Evolutionary conservation across 2,797 vertebrate genomes (phyloP).

Genomic region (Periparus ater): DNA sequence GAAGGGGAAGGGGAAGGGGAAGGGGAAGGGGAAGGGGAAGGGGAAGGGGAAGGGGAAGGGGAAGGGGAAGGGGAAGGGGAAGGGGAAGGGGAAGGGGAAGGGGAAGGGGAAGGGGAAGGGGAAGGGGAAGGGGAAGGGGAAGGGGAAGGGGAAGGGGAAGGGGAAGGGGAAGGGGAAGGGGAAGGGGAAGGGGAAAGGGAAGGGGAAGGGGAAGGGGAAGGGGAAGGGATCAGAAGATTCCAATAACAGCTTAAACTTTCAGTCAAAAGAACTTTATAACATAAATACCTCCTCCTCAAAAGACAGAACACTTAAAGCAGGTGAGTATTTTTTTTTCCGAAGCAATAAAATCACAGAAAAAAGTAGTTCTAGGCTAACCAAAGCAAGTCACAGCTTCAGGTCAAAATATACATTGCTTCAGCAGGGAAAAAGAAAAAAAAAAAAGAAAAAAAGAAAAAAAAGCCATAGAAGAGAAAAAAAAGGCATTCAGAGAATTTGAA

Average conservation of each 20-base stretch:
- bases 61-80: too few species aligned
- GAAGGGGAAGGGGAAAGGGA: too few species aligned
- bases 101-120: too few species aligned
- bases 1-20: too few species aligned
- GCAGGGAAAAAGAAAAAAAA: accelerated
- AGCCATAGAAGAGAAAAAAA: neutral
- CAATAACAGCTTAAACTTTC: neutral
- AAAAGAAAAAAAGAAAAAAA: neutral
- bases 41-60: too few species aligned
- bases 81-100: too few species aligned
- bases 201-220: too few species aligned
- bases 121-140: too few species aligned
- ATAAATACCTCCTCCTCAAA: neutral
- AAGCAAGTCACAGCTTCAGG: neutral
- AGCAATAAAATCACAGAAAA: neutral
- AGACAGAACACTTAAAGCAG: neutral
- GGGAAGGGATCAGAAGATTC: neutral
- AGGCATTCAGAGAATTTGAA: neutral
- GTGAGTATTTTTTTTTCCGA: neutral
- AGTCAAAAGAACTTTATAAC: neutral
- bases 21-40: too few species aligned
- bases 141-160: too few species aligned
- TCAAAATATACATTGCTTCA: neutral
- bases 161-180: too few species aligned
- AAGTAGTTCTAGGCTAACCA: neutral